Base-by-base conservation (phyloP, 2,113 vertebrate genomes). In the Procapra przewalskii region DNA sequence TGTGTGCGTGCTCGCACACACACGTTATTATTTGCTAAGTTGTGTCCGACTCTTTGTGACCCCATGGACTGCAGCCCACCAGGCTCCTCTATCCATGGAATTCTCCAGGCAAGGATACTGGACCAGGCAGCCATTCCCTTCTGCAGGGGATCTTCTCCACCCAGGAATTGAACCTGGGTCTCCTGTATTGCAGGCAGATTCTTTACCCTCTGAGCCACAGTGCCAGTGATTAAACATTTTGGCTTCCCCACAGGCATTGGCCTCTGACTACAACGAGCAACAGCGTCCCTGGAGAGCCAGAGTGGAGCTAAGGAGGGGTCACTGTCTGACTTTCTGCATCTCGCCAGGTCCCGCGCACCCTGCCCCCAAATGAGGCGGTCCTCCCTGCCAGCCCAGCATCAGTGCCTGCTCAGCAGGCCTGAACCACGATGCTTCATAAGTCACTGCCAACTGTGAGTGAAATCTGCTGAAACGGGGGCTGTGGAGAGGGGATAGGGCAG, bases 1-100 rank as follows among this genome's bases (percentile, higher is more conserved):
- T 11, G 6, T 7, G 6, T 2, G 9, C 2, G 9, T 43, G 43
- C 43, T n/a, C n/a, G 43, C 43, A 45, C 7, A 6, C 5, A 33
- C 25, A 1, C 12, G 19, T 75, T 64, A 19, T 40, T 71, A 71
- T 21, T 40, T 71, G 67, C n/a, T 71, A 21, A 40, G 67, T 23
- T 23, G 19, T 71, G n/a, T 71, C 67, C 0, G 11, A 71, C 10
- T 71, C n/a, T 40, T 71, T 71, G n/a, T 12, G 19, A 71, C 19
- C 67, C 17, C 67, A 40, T 23, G 5, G n/a, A 40, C 19, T 12
- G n/a, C 23, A 71, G 19, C n/a, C 19, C 19, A 75, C 67, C 19
- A 75, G n/a, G 5, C 2, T 75, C 67, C n/a, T 75, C 67, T 75
- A 23, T 40, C n/a, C n/a, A 23, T 40, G 67, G 67, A 40, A 75